Base-by-base conservation (phyloP, 2,888 invertebrate species). In the Cetonia aurata region DNA sequence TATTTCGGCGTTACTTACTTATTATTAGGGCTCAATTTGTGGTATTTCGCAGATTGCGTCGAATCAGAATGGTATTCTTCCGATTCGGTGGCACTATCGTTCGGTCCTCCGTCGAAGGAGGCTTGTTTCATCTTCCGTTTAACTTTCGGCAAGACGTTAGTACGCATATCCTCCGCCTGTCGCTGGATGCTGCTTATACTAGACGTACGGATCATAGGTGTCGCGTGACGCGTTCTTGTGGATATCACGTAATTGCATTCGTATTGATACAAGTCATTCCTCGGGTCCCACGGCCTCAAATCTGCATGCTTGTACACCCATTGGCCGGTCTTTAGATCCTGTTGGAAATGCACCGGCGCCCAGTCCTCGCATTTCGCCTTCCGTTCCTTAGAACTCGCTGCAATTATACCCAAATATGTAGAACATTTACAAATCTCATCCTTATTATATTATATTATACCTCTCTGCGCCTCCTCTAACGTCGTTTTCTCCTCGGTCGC, bases 401-500 rank as follows among this genome's bases (percentile, higher is more conserved):
- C 13, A 69, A 73, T 17, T 48, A 56, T 41, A 46, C 19, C 33
- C 67, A 55, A 12, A 33, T 25, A n/a, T n/a, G n/a, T n/a, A n/a
- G n/a, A n/a, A n/a, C n/a, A n/a, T n/a, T n/a, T n/a, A n/a, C n/a
- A n/a, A n/a, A n/a, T n/a, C n/a, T n/a, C n/a, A n/a, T n/a, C n/a
- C n/a, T n/a, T n/a, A n/a, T n/a, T n/a, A n/a, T n/a, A 25, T 25
- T 25, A 25, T n/a, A n/a, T 33, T 6, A 37, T 37, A 77, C 88
- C 87, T 6, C 97, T 86, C 83, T 97, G 97, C 0, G 91, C 92
- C 81, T 97, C 96, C 80, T 98, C 98, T 57, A 98, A 87, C 50
- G 91, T 86, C 0, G 95, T 96, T 86, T 98, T 98, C 80, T 96
- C 94, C 71, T 95, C 93, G 0, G 98, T 98, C 0, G 98, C 98